Evolutionary conservation across 1,140 invertebrate genomes (phyloP).

Genomic region (Drosophila virilis): DNA sequence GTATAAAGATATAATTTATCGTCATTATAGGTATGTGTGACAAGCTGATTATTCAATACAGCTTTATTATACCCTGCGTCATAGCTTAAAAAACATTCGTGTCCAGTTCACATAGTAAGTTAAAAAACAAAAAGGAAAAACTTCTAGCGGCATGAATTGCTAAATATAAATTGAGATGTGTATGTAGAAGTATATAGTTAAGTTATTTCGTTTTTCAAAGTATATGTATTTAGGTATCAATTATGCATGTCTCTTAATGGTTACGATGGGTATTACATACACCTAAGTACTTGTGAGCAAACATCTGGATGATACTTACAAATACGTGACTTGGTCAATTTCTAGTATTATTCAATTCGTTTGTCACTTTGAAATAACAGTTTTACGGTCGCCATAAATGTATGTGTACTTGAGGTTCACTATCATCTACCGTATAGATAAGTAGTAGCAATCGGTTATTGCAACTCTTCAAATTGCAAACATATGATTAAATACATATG

Average conservation of each 20-base stretch:
- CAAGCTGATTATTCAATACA: too few species aligned
- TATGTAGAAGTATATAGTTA: too few species aligned
- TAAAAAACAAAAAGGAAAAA: too few species aligned
- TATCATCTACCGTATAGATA: slow-evolving; percentile 4
- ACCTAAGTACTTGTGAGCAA: too few species aligned
- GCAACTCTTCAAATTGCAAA: neutral
- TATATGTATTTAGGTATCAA: neutral
- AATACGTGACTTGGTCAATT: neutral
- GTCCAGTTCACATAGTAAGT: too few species aligned
- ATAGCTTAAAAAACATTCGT: too few species aligned
- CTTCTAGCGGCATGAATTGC: too few species aligned
- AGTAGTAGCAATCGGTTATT: neutral
- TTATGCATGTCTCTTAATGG: neutral
- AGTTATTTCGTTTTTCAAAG: neutral
- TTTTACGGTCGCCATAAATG: neutral
- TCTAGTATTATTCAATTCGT: neutral
- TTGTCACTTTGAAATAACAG: neutral
- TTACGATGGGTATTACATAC: too few species aligned
- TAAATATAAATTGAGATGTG: too few species aligned
- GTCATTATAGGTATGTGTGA: too few species aligned
- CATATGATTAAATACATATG: neutral
- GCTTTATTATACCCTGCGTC: too few species aligned
- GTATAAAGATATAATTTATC: too few species aligned
- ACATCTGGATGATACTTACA: neutral
- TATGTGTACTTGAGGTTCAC: neutral